These are phyloP conservation scores for Petrocephalus schoutedeni DNA, from an alignment of 2,797 vertebrate genomes.

Conservation along the genomic window DNA sequence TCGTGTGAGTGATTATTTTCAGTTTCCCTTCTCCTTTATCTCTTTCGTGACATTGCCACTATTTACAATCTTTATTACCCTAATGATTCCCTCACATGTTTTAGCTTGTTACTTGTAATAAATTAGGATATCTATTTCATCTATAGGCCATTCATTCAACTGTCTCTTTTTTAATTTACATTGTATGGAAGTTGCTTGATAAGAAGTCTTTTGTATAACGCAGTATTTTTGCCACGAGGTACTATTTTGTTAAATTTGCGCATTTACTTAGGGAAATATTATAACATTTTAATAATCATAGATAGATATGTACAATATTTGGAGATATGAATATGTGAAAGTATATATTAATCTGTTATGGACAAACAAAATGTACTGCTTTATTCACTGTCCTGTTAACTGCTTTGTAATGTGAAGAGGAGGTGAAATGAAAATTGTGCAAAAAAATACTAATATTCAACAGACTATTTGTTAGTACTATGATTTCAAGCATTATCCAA, in stretches of 20 bases:
- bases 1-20: slow-evolving; percentile 3
- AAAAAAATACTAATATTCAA: too few relatives aligned
- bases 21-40: background rate
- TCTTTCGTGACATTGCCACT: background rate
- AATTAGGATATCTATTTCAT: background rate
- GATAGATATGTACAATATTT: background rate
- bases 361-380: too few relatives aligned
- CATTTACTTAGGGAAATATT: too few relatives aligned
- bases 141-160: background rate
- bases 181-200: background rate
- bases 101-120: background rate
- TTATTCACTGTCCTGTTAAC: too few relatives aligned
- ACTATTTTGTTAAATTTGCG: too few relatives aligned
- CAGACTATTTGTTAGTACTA: too few relatives aligned
- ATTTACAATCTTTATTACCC: background rate
- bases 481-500: too few relatives aligned
- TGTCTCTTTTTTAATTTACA: background rate
- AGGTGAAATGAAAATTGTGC: too few relatives aligned
- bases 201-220: background rate
- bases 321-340: too few relatives aligned
- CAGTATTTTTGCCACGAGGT: background rate
- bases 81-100: background rate
- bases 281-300: background rate
- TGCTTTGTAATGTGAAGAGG: too few relatives aligned
- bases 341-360: too few relatives aligned